These are phyloP conservation scores for Papilio xuthus DNA, from an alignment of 1,140 invertebrate genomes.

Conservation along the genomic window DNA sequence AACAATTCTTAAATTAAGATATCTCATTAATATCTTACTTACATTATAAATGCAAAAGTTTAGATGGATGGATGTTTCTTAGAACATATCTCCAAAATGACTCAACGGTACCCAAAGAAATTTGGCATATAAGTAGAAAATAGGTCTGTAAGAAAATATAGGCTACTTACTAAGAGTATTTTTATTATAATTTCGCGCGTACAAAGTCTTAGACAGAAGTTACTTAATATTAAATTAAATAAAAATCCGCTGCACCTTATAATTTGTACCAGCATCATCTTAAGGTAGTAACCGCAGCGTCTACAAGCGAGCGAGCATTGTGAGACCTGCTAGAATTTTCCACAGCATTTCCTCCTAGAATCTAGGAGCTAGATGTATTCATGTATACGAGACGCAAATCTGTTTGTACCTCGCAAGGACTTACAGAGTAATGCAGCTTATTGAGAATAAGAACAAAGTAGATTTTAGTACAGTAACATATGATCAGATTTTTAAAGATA, in stretches of 20 bases:
- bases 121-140: too few relatives aligned
- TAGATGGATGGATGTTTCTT: too few relatives aligned
- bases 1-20: too few relatives aligned
- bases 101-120: too few relatives aligned
- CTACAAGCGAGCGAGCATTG: conserved; percentile 11
- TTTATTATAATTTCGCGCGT: too few relatives aligned
- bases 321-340: conserved; percentile 23
- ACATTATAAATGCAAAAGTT: too few relatives aligned
- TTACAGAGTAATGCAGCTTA: conserved; percentile 5
- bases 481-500: conserved; percentile 6
- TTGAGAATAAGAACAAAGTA: not conserved
- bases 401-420: conserved; percentile 15
- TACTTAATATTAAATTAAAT: not conserved
- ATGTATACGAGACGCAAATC: conserved; percentile 34
- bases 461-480: not conserved
- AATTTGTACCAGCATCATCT: not conserved
- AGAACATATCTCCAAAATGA: too few relatives aligned
- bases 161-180: too few relatives aligned
- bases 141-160: too few relatives aligned
- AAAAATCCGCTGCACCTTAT: not conserved
- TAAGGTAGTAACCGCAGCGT: conserved; percentile 18
- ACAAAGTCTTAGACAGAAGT: too few relatives aligned
- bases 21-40: too few relatives aligned
- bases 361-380: conserved; percentile 30
- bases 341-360: conserved; percentile 21